phyloP scores from a whole-genome alignment of 2,888 invertebrate genomes.

The Rhopalosiphum nymphaeae region DNA sequence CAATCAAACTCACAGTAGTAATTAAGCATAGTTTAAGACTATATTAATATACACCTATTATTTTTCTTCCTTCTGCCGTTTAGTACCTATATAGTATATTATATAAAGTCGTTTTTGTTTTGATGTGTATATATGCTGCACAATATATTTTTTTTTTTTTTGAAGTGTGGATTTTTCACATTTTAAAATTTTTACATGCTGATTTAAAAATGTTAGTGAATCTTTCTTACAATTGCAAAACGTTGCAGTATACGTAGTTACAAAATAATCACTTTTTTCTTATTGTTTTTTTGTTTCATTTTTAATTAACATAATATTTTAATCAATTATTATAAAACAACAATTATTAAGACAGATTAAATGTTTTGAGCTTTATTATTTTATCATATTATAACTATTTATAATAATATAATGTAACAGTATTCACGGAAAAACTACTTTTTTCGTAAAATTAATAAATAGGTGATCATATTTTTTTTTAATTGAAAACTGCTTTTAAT shows the following conservation, averaged over 20 bases:
- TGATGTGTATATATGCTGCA: neutral
- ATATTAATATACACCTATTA: neutral
- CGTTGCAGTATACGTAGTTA: neutral
- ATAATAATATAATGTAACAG: neutral
- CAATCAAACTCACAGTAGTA: constrained; percentile 37
- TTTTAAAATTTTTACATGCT: neutral
- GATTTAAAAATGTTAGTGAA: neutral
- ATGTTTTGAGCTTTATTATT: neutral
- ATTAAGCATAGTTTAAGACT: constrained; percentile 22
- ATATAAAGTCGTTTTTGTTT: neutral
- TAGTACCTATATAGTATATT: constrained; percentile 42
- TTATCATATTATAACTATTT: neutral
- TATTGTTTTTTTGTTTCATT: neutral
- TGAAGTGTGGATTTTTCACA: neutral
- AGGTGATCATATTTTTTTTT: no score
- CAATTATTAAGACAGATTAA: neutral
- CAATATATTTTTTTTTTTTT: constrained; percentile 3
- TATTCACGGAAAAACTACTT: neutral
- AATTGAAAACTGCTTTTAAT: neutral
- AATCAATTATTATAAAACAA: neutral
- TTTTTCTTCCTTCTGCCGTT: constrained; percentile 42
- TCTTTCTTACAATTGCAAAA: neutral
- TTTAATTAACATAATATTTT: neutral
- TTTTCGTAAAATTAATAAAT: neutral
- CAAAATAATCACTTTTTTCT: neutral